Base-by-base conservation (phyloP, 2,113 vertebrate species). In the Pipa parva region DNA sequence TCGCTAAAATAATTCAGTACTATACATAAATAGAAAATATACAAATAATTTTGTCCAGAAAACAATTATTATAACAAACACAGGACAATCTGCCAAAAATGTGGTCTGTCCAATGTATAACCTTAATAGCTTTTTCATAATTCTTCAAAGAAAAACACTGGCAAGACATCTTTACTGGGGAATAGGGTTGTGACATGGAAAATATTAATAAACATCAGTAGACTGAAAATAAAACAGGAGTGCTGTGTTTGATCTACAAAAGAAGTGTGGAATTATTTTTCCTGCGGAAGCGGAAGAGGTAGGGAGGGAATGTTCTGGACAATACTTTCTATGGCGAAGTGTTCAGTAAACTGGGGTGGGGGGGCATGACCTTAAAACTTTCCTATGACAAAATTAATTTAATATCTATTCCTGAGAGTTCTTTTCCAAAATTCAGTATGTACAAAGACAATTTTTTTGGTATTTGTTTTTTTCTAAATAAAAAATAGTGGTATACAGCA, bases 121-220 rank as follows among this genome's bases (percentile, higher is more conserved):
- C 29, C 54, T 70, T 70, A 52, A 61, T 60, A 42, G 31, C 66
- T 18, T 18, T 51, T 60, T 68, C 45, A 70, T 61, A 54, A 61
- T 61, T 61, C 66, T 70, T 70, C 66, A 70, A 70, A 70, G 66
- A 33, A 31, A 42, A 60, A 59, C 51, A 61, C 66, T 70, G 57
- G 66, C 66, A 61, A 51, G 57, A 61, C 42, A 46, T 68, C 39
- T 52, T 22, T 54, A 54, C 66, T 37, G 22, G 49, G 22, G 48
- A 60, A 69, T 60, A 69, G 52, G 48, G 57, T 57, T 45, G 45
- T 42, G 48, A 61, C 66, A 70, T 70, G 66, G 66, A 61, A 70
- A 70, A 70, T 70, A 70, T 70, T 70, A 70, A 70, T 70, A 70
- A 42, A 70, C 66, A 54, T 61, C 66, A 70, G 61, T 61, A 42